Base-by-base conservation (phyloP, 2,797 vertebrate species). In the Nothura maculosa region DNA sequence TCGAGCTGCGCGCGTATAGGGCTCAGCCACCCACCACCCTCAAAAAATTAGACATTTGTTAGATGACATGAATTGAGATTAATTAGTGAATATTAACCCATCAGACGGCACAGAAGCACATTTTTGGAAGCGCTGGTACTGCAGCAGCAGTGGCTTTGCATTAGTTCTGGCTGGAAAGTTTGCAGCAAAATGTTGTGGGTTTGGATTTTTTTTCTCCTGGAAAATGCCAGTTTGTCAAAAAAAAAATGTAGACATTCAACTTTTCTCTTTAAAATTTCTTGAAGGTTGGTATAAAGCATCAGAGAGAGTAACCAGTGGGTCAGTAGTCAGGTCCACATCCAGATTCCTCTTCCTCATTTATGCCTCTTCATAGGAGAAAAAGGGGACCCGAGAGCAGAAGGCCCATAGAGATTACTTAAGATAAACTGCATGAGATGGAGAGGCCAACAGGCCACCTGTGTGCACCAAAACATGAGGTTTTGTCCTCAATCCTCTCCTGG, bases 31-130 rank as follows among this genome's bases (percentile, higher is more conserved):
- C 95, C 84, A 94, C 95, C 89, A 95, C 91, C 94, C 89, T 89
- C 93, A 85, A 90, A 95, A 98, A 97, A 97, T 97, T 97, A 97
- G 97, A 98, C 97, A 97, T 97, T 97, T 97, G 97, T 98, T 98
- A 97, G 96, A 97, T 97, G 97, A 98, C 97, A 98, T 98, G 97
- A 98, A 95, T 97, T 97, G 97, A 98, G 97, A 97, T 98, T 97
- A 97, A 97, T 98, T 98, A 98, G 97, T 48, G 96, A 97, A 96
- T 97, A 98, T 98, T 98, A 98, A 98, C 97, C 97, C 97, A 78
- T 98, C 97, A 97, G 94, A 97, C 94, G 92, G 97, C 2, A 15
- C 94, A 96, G 96, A 90, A 97, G 94, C 96, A 96, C 95, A 96
- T 96, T 97, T 97, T 97, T 92, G 96, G 95, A 96, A 94, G 91